Evolutionary conservation across 2,113 vertebrate species (phyloP).

Genomic region (Lates calcarifer): DNA sequence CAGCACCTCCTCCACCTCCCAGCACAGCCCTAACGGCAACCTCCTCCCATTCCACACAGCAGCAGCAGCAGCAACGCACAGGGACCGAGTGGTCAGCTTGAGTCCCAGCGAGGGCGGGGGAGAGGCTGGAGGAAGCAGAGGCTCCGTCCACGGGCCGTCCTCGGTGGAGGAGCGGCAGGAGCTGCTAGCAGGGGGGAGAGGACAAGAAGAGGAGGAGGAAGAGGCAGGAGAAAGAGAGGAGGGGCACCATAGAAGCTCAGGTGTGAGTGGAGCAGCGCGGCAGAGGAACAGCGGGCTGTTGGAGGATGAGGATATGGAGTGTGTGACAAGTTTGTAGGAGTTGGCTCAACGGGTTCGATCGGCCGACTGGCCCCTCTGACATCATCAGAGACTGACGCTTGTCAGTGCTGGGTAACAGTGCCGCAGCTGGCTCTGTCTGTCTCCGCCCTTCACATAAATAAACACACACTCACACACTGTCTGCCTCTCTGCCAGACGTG

Average conservation of each 20-base stretch:
- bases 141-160: slow-evolving; percentile 84
- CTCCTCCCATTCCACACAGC: slow-evolving; percentile 91
- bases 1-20: slow-evolving; percentile 79
- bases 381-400: slow-evolving; percentile 70
- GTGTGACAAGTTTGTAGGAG: slow-evolving; percentile 95
- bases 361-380: slow-evolving; percentile 62
- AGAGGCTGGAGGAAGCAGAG: slow-evolving; percentile 65
- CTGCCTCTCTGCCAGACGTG: slow-evolving; percentile 82
- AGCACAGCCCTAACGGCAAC: slow-evolving; percentile 93
- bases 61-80: slow-evolving; percentile 57
- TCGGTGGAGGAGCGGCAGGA: slow-evolving; percentile 86
- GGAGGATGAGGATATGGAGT: slow-evolving; percentile 94
- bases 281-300: slow-evolving; percentile 88
- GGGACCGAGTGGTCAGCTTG: slow-evolving; percentile 85
- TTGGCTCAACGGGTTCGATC: slow-evolving; percentile 67
- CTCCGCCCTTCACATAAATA: slow-evolving; percentile 53
- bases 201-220: slow-evolving; percentile 70
- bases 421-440: slow-evolving; percentile 71
- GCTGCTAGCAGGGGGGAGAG: slow-evolving; percentile 73
- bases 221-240: slow-evolving; percentile 72
- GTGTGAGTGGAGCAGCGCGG: slow-evolving; percentile 57
- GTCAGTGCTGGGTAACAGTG: slow-evolving; percentile 70
- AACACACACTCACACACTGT: slow-evolving; percentile 64
- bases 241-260: slow-evolving; percentile 60
- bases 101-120: slow-evolving; percentile 59